These are phyloP conservation scores for Platichthys stellatus DNA, from an alignment of 2,113 vertebrate species.

Conservation along the genomic window DNA sequence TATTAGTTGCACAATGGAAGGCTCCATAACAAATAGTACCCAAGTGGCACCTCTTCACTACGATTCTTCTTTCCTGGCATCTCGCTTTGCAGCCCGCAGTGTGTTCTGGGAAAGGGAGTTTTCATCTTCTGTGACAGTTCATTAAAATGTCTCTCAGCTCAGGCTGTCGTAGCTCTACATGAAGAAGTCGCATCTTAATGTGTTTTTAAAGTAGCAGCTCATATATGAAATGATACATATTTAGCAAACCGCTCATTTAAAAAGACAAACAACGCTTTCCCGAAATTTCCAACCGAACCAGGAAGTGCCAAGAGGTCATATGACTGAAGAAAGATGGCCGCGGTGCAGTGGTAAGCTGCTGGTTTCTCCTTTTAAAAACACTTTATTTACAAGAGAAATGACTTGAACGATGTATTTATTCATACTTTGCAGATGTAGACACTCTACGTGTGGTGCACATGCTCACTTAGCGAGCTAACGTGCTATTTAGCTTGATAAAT, in stretches of 20 bases:
- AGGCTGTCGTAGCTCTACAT: not conserved
- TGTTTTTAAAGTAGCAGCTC: accelerated
- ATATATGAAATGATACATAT: not conserved
- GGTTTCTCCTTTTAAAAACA: constrained; percentile 18
- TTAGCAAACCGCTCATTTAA: accelerated
- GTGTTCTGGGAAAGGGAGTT: constrained; percentile 64
- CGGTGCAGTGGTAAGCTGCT: constrained; percentile 82
- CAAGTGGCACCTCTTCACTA: constrained; percentile 26
- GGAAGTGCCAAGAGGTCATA: constrained; percentile 75
- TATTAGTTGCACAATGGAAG: too few relatives aligned
- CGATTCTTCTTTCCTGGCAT: accelerated
- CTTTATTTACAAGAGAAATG: not conserved
- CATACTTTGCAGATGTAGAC: not conserved
- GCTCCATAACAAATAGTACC: not conserved
- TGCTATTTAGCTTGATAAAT: not conserved
- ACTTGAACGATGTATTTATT: not conserved
- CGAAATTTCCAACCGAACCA: constrained; percentile 10
- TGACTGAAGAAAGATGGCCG: constrained; percentile 81
- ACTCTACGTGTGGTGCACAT: accelerated
- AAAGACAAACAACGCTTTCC: not conserved
- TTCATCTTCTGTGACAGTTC: accelerated
- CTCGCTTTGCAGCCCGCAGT: not conserved
- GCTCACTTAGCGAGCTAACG: accelerated
- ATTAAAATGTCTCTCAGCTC: not conserved
- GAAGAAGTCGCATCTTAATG: accelerated